Conservation (phyloP, 1,140 invertebrate genomes). For the Pseudomyrmex sp. region DNA sequence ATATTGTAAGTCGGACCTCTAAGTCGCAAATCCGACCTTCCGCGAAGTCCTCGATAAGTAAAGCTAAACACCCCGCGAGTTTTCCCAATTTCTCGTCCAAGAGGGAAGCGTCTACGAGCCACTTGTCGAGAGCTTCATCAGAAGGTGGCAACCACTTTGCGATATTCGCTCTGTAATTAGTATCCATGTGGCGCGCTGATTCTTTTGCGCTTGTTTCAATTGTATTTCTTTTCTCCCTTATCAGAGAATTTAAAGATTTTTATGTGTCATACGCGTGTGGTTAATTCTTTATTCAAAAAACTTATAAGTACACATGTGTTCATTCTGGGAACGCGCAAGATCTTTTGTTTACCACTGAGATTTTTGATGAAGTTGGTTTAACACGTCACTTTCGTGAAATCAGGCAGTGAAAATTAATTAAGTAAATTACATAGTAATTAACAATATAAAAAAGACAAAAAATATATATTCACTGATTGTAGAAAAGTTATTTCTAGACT, state of each 20-base stretch:
- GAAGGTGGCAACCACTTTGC: constrained; percentile 74
- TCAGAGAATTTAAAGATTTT: not conserved
- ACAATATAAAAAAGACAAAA: constrained; percentile 9
- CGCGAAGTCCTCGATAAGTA: constrained; percentile 63
- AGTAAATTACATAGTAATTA: not conserved
- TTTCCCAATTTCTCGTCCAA: constrained; percentile 65
- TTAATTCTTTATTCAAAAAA: constrained; percentile 14
- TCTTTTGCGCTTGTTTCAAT: not conserved
- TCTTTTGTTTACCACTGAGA: not conserved
- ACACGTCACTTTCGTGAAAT: not conserved
- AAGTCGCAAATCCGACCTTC: constrained; percentile 62
- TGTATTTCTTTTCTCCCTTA: not conserved
- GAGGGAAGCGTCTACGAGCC: constrained; percentile 63
- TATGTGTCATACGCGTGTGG: not conserved
- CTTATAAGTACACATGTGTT: not conserved
- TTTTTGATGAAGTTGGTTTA: not conserved
- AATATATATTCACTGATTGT: constrained; percentile 2
- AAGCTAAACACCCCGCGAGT: constrained; percentile 64
- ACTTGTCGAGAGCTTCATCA: constrained; percentile 63
- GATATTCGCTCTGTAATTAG: constrained; percentile 76
- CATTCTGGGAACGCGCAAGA: not conserved
- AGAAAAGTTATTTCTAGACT: constrained; percentile 9
- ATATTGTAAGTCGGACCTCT: constrained; percentile 60
- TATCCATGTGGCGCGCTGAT: constrained; percentile 64
- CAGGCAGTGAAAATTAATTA: constrained; percentile 40